Base-by-base conservation (phyloP, 2,113 vertebrate species). In the Neodontobutis hainanensis region DNA sequence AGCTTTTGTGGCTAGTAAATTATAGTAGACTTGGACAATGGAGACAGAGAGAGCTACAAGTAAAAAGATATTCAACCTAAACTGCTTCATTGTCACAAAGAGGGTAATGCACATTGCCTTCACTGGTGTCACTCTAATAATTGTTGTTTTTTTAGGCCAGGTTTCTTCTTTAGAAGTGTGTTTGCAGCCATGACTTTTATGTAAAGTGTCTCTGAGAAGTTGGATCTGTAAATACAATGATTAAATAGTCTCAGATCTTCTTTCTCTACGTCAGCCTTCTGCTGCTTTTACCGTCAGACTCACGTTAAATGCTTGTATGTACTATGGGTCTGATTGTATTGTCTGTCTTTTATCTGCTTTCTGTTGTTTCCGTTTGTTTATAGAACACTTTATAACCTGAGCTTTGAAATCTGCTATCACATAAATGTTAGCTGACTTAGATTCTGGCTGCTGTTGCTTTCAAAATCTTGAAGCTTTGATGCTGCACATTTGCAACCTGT, bases 391-490 rank as follows among this genome's bases (percentile, higher is more conserved):
- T 57, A 48, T 61, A 34, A 65, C 70, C 51, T 62, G 8, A 16
- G 44, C 38, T 10, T 19, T 14, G 27, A 64, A 16, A 50, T 6
- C 32, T 50, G 60, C 55, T 65, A 56, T 55, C 9, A 58, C 42
- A 68, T 48, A 57, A 59, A 77, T 40, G 11, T 2, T 19, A 42
- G 15, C 56, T 19, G 56, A 76, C 42, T 53, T 12, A 4, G 45
- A 69, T 66, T 56, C 36, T 11, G 9, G 49, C 35, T 64, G 63
- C 60, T 58, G 16, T 32, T 9, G 47, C 72, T 57, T 61, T 73
- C 8, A 70, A 36, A n/a, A 61, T 74, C 44, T 61, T 45, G 32
- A 11, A 38, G 51, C 63, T 84, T 65, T 59, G 71, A 80, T 73
- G 56, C 32, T 47, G 65, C 58, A 73, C 53, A 79, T 81, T 63